A percentile compares a stretch with the other conserved stretches of the same genome.
phyloP scores from a whole-genome alignment of 1,140 invertebrate species.

The Ceratitis capitata region DNA sequence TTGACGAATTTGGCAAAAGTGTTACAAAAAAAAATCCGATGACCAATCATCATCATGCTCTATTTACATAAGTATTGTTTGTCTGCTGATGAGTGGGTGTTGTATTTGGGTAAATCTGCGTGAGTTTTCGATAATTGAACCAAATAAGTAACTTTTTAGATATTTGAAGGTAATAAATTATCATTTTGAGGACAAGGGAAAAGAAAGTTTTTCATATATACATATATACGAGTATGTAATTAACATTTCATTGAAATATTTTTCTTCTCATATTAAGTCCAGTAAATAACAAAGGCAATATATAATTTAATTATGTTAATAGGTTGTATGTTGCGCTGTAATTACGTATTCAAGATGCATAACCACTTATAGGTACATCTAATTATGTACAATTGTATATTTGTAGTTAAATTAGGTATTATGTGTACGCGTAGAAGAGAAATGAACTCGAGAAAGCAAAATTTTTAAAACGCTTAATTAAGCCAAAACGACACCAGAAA shows the following conservation, averaged over 20 bases:
- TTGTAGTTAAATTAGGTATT: not conserved
- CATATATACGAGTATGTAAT: not conserved
- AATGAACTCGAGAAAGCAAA: not conserved
- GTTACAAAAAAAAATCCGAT: not conserved
- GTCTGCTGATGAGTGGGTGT: not conserved
- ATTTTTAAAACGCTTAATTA: not conserved
- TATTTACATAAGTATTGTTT: no score
- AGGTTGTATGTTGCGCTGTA: not conserved
- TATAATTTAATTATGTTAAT: not conserved
- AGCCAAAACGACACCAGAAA: not conserved
- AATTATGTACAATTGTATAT: not conserved
- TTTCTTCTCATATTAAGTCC: not conserved
- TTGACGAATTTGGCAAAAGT: not conserved
- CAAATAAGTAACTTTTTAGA: conserved; percentile 12
- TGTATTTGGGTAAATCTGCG: not conserved
- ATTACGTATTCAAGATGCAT: not conserved
- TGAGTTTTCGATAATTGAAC: not conserved
- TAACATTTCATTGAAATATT: not conserved
- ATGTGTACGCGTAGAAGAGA: not conserved
- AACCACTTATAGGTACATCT: not conserved
- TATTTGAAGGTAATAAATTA: not conserved
- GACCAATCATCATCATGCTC: no score
- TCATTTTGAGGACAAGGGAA: not conserved
- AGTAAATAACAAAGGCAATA: not conserved
- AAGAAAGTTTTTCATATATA: not conserved